Evolutionary conservation across 2,797 vertebrate species (phyloP).

Genomic region (Mallotus villosus): DNA sequence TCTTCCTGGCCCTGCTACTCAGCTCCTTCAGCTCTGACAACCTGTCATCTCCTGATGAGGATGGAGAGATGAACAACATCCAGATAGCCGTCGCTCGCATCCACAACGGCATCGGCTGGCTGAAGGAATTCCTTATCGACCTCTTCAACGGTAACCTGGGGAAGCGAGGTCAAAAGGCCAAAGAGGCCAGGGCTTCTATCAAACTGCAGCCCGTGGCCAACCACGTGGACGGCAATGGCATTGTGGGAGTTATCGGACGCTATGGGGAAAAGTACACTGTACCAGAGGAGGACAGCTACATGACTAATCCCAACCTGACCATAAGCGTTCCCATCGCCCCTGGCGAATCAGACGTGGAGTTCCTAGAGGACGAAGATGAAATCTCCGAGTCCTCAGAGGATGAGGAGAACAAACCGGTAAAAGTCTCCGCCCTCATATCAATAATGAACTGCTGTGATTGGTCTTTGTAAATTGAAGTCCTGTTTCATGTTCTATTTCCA

Average conservation of each 20-base stretch:
- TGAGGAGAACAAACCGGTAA: slow-evolving; percentile 70
- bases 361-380: slow-evolving; percentile 83
- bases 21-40: slow-evolving; percentile 98
- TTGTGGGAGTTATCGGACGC: slow-evolving; percentile 61
- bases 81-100: slow-evolving; percentile 95
- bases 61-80: slow-evolving; percentile 96
- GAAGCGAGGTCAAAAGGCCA: slow-evolving; percentile 65
- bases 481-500: too few relatives aligned
- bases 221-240: slow-evolving; percentile 78
- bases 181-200: slow-evolving; percentile 59
- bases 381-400: slow-evolving; percentile 80
- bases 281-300: slow-evolving; percentile 80
- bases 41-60: slow-evolving; percentile 91
- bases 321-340: slow-evolving; percentile 92
- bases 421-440: slow-evolving; percentile 9
- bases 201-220: slow-evolving; percentile 70
- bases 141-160: slow-evolving; percentile 73
- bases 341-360: slow-evolving; percentile 91
- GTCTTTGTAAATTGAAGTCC: background rate
- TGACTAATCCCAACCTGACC: slow-evolving; percentile 82
- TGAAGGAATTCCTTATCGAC: slow-evolving; percentile 56
- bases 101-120: slow-evolving; percentile 76
- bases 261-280: slow-evolving; percentile 69
- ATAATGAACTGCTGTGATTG: background rate
- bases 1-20: slow-evolving; percentile 95